Evolutionary conservation across 2,113 vertebrate species (phyloP), one percentile per base, ranked within the genome.

Genomic region (Pycnonotus jocosus): DNA sequence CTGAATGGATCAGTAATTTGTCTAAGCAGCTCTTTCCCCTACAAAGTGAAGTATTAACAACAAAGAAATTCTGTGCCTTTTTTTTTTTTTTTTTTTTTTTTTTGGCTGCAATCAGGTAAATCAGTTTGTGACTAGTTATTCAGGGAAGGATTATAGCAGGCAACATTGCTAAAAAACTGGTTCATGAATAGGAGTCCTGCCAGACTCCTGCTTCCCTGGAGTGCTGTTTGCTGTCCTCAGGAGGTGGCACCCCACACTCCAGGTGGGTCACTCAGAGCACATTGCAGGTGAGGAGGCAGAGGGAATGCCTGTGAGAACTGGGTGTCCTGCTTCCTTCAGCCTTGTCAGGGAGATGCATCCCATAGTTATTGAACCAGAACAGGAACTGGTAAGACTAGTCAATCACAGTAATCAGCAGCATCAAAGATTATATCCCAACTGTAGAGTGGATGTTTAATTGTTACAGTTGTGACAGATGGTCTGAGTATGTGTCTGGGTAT

Each of bases 331-430:
- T 44, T 47, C 60, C 64, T 37, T 21, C 54, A 37, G 79, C 11
- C 2, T 10, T 12, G 2, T 1, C 35, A 53, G 1, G 2, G 23
- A 54, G 48, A 7, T 21, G 53, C 6, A 12, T 7, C 35, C 38
- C 21, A 2, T 2, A 12, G 6, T 86, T 38, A 60, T 8, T 0
- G 3, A 68, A 22, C 15, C 42, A 28, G 16, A 17, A 37, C 1
- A 47, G 61, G 33, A 78, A 19, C 61, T 19, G 30, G 40, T 14
- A 8, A 61, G 7, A 44, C 15, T 4, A 42, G 30, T 70, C 24
- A 35, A 13, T 23, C 38, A 44, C 57, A 66, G 40, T 1, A n/a
- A 30, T 51, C 30, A 47, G 35, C 7, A 6, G 15, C 45, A 53
- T 18, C 30, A 37, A 11, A 33, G 44, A 19, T 42, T 12, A 11